phyloP scores from a whole-genome alignment of 1,140 invertebrate genomes.

The Leptestheria dahalacensis region DNA sequence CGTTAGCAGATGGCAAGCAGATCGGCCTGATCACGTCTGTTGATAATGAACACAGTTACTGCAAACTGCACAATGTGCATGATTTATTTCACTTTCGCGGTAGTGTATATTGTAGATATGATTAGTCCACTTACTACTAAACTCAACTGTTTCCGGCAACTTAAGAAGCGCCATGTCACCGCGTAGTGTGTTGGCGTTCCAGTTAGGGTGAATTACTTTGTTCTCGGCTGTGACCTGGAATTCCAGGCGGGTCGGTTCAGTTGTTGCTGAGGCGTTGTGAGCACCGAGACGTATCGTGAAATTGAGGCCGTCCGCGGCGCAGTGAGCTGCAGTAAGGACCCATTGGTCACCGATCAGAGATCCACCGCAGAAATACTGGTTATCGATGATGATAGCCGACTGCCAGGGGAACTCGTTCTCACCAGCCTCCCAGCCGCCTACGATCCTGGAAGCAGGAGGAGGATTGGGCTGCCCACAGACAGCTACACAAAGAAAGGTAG shows the following conservation, averaged over 20 bases:
- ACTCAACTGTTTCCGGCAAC: constrained; percentile 30
- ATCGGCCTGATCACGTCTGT: constrained; percentile 35
- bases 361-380: constrained; percentile 36
- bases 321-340: constrained; percentile 39
- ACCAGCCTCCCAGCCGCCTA: constrained; percentile 20
- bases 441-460: constrained; percentile 17
- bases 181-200: constrained; percentile 27
- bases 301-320: constrained; percentile 19
- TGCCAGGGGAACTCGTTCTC: constrained; percentile 32
- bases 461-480: constrained; percentile 12
- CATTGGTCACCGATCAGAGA: constrained; percentile 32
- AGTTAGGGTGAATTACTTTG: constrained; percentile 29
- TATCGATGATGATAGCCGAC: constrained; percentile 28
- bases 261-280: neutral
- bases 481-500: constrained; percentile 1
- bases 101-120: neutral
- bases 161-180: constrained; percentile 40
- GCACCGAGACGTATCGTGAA: neutral
- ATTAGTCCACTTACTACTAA: constrained; percentile 21
- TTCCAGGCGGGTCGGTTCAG: constrained; percentile 14
- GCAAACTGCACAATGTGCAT: neutral
- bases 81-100: neutral
- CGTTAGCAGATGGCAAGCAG: constrained; percentile 28
- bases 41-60: constrained; percentile 13
- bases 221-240: constrained; percentile 21